These are phyloP conservation scores for Drosophila basisetae DNA, from an alignment of 2,888 invertebrate species.

Conservation along the genomic window DNA sequence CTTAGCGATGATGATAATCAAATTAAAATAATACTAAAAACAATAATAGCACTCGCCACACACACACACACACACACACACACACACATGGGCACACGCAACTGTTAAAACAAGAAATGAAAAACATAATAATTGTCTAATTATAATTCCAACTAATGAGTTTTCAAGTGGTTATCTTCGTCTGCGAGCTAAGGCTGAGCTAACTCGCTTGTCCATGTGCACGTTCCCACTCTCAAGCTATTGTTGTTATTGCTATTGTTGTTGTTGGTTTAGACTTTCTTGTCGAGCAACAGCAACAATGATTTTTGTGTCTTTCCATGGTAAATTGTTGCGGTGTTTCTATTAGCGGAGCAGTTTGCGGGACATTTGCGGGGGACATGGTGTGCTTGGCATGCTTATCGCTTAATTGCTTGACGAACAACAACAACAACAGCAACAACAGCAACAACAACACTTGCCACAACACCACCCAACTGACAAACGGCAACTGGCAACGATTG, in stretches of 20 bases:
- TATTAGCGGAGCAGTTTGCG: conserved; percentile 6
- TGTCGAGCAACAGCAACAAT: conserved; percentile 26
- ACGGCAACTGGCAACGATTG: conserved; percentile 5
- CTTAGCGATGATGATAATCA: conserved; percentile 21
- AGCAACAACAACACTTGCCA: conserved; percentile 33
- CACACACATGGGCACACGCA: conserved; percentile 5
- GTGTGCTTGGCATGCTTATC: conserved; percentile 72
- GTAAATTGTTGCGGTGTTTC: conserved; percentile 53
- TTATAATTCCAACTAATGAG: conserved; percentile 77
- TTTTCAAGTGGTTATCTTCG: conserved; percentile 75
- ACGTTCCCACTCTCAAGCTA: not conserved
- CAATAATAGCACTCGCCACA: conserved; percentile 13
- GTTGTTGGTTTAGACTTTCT: conserved; percentile 18
- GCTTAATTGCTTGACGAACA: conserved; percentile 72
- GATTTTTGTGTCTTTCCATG: conserved; percentile 52
- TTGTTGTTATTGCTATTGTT: not conserved
- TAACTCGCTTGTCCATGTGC: conserved; percentile 37
- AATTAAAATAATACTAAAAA: conserved; percentile 39
- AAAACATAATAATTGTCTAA: conserved; percentile 75
- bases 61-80: conserved; percentile 1
- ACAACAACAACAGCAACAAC: conserved; percentile 33
- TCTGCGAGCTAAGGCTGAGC: conserved; percentile 30
- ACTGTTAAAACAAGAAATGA: conserved; percentile 33
- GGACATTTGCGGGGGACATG: conserved; percentile 21
- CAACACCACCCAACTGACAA: conserved; percentile 3